Base-by-base conservation (phyloP, 2,113 vertebrate genomes). In the Daboia siamensis region DNA sequence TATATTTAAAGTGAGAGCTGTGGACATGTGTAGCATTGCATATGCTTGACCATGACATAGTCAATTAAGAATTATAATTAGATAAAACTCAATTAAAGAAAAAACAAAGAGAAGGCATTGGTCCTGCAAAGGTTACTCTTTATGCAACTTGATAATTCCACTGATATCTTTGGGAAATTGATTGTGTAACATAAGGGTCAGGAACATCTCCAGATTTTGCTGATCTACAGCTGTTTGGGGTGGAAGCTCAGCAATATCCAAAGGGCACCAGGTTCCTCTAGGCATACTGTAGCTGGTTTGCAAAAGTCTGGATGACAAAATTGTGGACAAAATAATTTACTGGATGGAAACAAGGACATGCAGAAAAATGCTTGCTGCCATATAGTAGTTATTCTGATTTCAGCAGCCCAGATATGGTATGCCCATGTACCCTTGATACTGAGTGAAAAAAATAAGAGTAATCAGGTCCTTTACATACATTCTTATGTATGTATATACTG, bases 41-140 rank as follows among this genome's bases (percentile, higher is more conserved):
- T 96, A 95, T 95, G 95, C 93, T 90, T 94, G 95, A 95, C 93
- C 57, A 64, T 23, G 48, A 95, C 94, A 94, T 94, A 94, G 95
- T 93, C 89, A 26, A 93, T 91, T 39, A 80, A 17, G 48, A 97
- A 91, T 95, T 95, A 90, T 93, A 96, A 96, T 94, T 94, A 91
- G 94, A 91, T 51, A 94, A 91, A 94, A 56, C 93, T 94, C 95
- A 92, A 93, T 91, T 94, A 91, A 95, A 96, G 91, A 93, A 0
- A 91, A 0, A 56, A 94, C 93, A 94, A 64, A 96, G 88, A 48
- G 55, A 56, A 80, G 87, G 33, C 61, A 88, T 46, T 88, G 33
- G 39, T 57, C 26, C 15, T 52, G 11, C 0, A 89, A 92, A 48
- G 15, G 24, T 57, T 51, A n/a, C 69, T 74, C 69, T 33, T 39